Conservation (phyloP, 2,797 vertebrate genomes). For the Dipus sagitta region DNA sequence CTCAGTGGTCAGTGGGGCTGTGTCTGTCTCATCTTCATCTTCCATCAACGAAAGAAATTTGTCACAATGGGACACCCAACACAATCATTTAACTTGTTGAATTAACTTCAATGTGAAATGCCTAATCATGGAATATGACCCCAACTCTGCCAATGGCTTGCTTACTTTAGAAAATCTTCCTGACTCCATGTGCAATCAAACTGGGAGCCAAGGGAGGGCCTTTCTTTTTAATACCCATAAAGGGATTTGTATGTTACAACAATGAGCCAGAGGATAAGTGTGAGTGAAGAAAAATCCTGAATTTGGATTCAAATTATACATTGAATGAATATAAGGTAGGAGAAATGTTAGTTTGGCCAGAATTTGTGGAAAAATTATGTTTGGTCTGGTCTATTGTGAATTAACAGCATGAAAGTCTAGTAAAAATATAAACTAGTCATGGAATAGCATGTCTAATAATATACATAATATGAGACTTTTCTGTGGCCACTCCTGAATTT, state of each 20-base stretch:
- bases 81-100: neutral
- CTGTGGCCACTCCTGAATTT: constrained; percentile 26
- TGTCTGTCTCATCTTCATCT: neutral
- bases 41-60: neutral
- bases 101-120: constrained; percentile 8
- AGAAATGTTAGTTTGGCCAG: constrained; percentile 41
- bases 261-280: constrained; percentile 5
- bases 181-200: neutral
- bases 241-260: neutral
- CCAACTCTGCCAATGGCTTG: neutral
- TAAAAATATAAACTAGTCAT: constrained; percentile 21
- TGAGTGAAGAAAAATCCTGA: constrained; percentile 2
- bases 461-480: constrained; percentile 9
- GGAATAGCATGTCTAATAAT: constrained; percentile 3
- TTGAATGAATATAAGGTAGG: constrained; percentile 42
- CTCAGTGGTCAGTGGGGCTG: neutral
- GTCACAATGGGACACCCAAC: neutral
- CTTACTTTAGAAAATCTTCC: constrained; percentile 6
- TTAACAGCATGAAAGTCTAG: neutral
- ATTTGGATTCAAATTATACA: constrained; percentile 54
- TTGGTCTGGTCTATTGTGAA: constrained; percentile 48
- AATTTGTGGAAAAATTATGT: constrained; percentile 35
- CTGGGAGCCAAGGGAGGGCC: neutral
- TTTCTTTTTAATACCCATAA: neutral
- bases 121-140: neutral